Evolutionary conservation across 2,113 vertebrate genomes (phyloP), one percentile per base, ranked within the genome.

Genomic region (Tringa solitaria): DNA sequence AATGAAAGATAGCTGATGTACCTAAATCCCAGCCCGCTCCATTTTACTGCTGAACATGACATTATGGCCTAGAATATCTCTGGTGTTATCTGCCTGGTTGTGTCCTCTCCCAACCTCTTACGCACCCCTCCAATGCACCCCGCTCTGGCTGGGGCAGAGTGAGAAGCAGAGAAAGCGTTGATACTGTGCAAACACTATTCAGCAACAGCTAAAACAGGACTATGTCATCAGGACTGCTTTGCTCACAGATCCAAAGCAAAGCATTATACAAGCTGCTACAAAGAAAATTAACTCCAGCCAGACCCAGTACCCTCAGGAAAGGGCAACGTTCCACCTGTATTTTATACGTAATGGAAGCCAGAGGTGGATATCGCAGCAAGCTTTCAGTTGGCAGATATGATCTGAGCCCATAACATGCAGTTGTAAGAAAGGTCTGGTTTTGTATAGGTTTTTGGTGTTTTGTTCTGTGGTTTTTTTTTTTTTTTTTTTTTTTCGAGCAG

Each of bases 91-190:
- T 88, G 26, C 12, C 60, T 74, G 37, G 24, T 64, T 79, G 19
- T 54, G 32, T 70, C 28, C 51, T 17, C n/a, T 80, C 51, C 28
- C 79, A 68, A 16, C 51, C 33, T 35, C 35, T 72, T 72, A 41
- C 45, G 46, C 27, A 35, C 7, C 14, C 14, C 32, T n/a, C 32
- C 19, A 28, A 0, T 41, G 20, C 37, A 0, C 37, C 83, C 0
- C 0, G 21, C 46, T 46, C 20, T 32, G 33, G 54, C 2, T n/a
- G 9, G 26, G 5, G 8, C 16, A 84, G 10, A 65, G 26, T 69
- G 68, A 51, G 50, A 53, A 41, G 70, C 10, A 24, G 30, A 33
- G 24, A 11, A 41, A 45, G 7, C 1, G 1, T 23, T 70, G 45
- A 9, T n/a, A 37, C 8, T 11, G 27, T 32, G 32, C 37, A 41